Evolutionary conservation across 2,888 invertebrate genomes (phyloP).

Genomic region (Resseliella maxima): DNA sequence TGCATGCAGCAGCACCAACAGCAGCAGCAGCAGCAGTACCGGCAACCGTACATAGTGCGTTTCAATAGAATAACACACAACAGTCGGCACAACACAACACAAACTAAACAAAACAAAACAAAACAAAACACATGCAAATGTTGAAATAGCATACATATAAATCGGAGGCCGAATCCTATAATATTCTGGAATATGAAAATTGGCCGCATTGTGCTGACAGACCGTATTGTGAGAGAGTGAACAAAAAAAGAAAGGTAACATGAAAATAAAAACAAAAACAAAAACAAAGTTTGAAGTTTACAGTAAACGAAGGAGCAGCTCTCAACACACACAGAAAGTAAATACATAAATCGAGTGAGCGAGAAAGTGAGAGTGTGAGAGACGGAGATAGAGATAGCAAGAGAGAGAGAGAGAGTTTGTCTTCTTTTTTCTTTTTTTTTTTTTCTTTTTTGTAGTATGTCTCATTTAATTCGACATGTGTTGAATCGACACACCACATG

Average conservation of each 20-base stretch:
- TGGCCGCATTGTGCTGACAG: not conserved
- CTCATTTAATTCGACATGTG: conserved; percentile 12
- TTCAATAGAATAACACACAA: not conserved
- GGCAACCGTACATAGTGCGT: not conserved
- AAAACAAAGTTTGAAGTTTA: conserved; percentile 26
- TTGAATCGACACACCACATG: not conserved
- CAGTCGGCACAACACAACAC: not conserved
- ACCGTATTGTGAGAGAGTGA: not conserved
- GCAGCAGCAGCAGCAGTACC: not conserved
- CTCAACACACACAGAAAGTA: not conserved
- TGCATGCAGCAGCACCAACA: not conserved
- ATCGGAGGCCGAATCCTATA: not conserved
- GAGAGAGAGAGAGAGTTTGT: not conserved
- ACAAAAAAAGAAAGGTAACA: not conserved
- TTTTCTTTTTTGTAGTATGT: not conserved
- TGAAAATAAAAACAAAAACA: not conserved
- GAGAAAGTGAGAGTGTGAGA: no score
- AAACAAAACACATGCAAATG: conserved; percentile 20
- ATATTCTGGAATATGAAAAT: not conserved
- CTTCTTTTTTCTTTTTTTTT: not conserved
- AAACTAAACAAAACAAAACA: not conserved
- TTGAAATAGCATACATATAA: conserved; percentile 21
- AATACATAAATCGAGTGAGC: not conserved
- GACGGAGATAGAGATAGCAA: not conserved
- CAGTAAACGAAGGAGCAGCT: not conserved